Evolutionary conservation across 2,113 vertebrate species (phyloP).

Genomic region (Triplophysa tibetana): DNA sequence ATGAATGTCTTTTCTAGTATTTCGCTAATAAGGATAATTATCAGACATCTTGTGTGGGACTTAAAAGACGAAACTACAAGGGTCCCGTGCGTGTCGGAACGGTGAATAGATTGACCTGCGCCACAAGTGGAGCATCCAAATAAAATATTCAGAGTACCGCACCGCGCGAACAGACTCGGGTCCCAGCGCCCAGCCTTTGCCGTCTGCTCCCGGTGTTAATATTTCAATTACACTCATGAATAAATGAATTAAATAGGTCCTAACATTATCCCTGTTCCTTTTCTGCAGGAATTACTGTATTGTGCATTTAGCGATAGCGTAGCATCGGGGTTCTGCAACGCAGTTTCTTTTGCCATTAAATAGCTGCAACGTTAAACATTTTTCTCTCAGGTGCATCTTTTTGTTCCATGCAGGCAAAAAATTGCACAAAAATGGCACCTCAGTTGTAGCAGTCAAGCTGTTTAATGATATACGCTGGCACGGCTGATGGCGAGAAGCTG

Average conservation of each 20-base stretch:
- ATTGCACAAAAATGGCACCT: conserved; percentile 17
- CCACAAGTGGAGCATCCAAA: conserved; percentile 50
- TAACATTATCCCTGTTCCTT: conserved; percentile 59
- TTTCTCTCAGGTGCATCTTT: conserved; percentile 24
- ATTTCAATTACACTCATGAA: conserved; percentile 74
- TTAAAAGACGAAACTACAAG: conserved; percentile 33
- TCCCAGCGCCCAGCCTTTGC: conserved; percentile 55
- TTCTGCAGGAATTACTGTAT: conserved; percentile 53
- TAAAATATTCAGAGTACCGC: conserved; percentile 61
- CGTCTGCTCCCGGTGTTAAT: conserved; percentile 65
- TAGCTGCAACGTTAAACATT: conserved; percentile 11
- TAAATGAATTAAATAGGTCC: conserved; percentile 65
- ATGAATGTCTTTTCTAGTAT: conserved; percentile 11
- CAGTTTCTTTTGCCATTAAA: neutral
- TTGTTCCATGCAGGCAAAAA: neutral
- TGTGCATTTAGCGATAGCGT: conserved; percentile 11
- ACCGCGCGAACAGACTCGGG: conserved; percentile 40
- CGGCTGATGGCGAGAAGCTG: neutral
- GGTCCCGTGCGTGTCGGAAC: conserved; percentile 21
- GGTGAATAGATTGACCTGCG: conserved; percentile 37
- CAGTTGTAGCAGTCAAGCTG: conserved; percentile 19
- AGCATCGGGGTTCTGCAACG: neutral
- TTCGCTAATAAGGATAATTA: conserved; percentile 36
- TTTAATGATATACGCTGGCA: conserved; percentile 7
- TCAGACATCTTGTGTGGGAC: conserved; percentile 46